phyloP scores from a whole-genome alignment of 2,888 invertebrate genomes.

The Eupithecia insigniata region DNA sequence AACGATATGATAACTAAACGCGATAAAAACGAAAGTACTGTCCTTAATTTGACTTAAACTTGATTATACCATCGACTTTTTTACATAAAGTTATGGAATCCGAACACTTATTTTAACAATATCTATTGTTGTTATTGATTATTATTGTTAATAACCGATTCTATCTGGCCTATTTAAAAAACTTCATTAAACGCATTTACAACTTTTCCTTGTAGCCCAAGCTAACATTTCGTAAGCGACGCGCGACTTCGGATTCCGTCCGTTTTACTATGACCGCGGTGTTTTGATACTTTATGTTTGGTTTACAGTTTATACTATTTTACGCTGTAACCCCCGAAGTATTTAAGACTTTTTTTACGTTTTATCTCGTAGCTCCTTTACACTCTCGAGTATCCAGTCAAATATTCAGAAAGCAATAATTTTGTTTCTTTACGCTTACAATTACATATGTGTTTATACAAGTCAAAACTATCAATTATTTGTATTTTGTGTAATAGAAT shows the following conservation, averaged over 20 bases:
- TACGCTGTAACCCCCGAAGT: background rate
- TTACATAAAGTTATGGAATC: background rate
- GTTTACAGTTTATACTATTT: background rate
- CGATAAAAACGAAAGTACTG: no score
- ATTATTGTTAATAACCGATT: background rate
- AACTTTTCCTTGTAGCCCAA: constrained; percentile 45
- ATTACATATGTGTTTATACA: background rate
- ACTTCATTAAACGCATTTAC: constrained; percentile 15
- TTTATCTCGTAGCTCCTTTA: background rate
- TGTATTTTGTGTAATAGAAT: background rate
- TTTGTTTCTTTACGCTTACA: background rate
- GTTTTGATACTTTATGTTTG: constrained; percentile 60
- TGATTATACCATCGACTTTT: background rate
- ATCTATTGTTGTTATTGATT: background rate
- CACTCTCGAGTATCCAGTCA: no score
- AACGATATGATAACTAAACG: no score
- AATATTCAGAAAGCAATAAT: background rate
- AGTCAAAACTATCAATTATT: background rate
- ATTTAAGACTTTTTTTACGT: background rate
- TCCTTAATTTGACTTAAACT: no score
- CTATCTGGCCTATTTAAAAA: background rate
- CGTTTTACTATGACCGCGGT: constrained; percentile 50
- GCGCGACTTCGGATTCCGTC: constrained; percentile 76
- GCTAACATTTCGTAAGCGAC: constrained; percentile 79
- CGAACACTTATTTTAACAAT: no score